Conservation (phyloP, 2,888 invertebrate species). For the Drosophila conformis region DNA sequence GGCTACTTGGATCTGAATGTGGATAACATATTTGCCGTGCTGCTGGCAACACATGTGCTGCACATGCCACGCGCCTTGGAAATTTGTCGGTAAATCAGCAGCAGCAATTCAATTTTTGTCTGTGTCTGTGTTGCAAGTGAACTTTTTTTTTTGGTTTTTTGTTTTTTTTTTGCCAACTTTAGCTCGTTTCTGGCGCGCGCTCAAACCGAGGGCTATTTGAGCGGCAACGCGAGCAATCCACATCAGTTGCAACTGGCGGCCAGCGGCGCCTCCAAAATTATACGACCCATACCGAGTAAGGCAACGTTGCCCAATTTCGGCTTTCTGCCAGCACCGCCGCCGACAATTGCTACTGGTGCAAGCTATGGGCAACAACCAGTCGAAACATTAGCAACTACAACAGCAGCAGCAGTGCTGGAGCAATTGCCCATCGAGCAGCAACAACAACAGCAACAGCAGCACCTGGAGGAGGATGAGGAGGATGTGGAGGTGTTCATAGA, state of each 20-base stretch:
- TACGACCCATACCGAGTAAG: conserved; percentile 87
- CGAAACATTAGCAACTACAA: conserved; percentile 2
- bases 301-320: conserved; percentile 82
- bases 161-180: conserved; percentile 11
- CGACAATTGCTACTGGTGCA: conserved; percentile 22
- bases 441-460: conserved; percentile 6
- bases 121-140: conserved; percentile 4
- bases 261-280: conserved; percentile 81
- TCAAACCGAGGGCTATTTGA: conserved; percentile 84
- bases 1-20: conserved; percentile 89
- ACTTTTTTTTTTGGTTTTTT: not conserved
- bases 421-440: conserved; percentile 15
- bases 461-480: conserved; percentile 70
- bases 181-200: conserved; percentile 87
- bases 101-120: not conserved
- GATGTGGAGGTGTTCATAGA: conserved; percentile 82
- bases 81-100: conserved; percentile 86
- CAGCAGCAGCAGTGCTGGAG: not conserved
- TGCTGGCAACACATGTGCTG: conserved; percentile 89
- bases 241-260: conserved; percentile 41
- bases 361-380: conserved; percentile 16
- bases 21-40: conserved; percentile 90
- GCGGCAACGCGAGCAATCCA: conserved; percentile 46
- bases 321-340: conserved; percentile 76
- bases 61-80: conserved; percentile 91